Evolutionary conservation across 2,888 invertebrate genomes (phyloP), one percentile per base, ranked within the genome.

Genomic region (Lacanobia oleracea): DNA sequence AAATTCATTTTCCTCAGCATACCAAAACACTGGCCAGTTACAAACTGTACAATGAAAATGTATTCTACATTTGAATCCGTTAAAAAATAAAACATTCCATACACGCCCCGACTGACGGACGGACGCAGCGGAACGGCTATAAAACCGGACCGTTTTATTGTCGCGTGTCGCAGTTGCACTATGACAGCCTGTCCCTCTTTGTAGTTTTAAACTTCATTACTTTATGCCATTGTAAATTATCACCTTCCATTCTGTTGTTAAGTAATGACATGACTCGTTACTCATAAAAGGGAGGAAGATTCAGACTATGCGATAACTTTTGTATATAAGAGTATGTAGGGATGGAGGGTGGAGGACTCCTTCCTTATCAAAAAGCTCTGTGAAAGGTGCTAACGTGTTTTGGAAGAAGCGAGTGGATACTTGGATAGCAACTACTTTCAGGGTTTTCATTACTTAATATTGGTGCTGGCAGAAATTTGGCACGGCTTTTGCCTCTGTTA

Each of bases 31-130:
- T 64, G 80, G 54, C 63, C 67, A 63, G 75, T 74, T 79, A 79
- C 75, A 73, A 64, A 72, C 51, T 65, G 37, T 62, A 61, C 63
- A 56, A 71, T 69, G 45, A 65, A 64, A 68, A n/a, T n/a, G n/a
- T 71, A 71, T 71, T 50, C 21, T 48, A 64, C 67, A 56, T 67
- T 74, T 61, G 40, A 48, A 51, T 57, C 64, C 67, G 69, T 84
- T 73, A 78, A 83, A 85, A 79, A 77, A 75, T 84, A 85, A 80
- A 56, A 65, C 81, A 84, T 85, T 85, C 83, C 60, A 70, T 59
- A 63, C 84, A 83, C 83, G 78, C 68, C 51, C 37, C 21, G 63
- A 68, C 68, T 65, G 74, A 71, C 61, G 73, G 54, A 50, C 56
- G 54, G 50, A 70, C 72, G 62, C n/a, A n/a, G 21, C 59, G 21